Evolutionary conservation across 23 tunicate genomes (phyloP), one percentile per base, ranked within the genome.

Genomic region (Diplosoma virens): DNA sequence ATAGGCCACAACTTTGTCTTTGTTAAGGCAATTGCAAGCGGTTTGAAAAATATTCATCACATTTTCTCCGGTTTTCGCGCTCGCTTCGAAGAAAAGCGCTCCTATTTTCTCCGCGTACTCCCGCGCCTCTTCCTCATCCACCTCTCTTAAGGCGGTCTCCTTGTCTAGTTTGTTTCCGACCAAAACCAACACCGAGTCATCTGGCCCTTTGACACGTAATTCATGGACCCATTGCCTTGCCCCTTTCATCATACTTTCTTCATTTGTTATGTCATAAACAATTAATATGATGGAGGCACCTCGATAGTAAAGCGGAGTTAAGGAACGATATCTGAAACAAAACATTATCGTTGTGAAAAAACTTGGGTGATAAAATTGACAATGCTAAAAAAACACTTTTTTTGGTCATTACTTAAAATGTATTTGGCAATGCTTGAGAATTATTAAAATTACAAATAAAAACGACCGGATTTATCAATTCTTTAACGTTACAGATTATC

Each of bases 101-200:
- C 66, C 77, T 0, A 69, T 58, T 24, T 33, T 61, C 33, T 80
- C 46, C 26, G 85, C 85, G 25, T 55, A 68, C 11, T 54, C 29
- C 68, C 26, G 32, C 50, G 71, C 85, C 17, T 52, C 85, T 4
- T 47, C 32, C 11, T 53, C 30, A 16, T 27, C 50, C 2, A 80
- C 67, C 53, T 80, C 77, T 29, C 85, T 33, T 3, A 34, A 2
- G 11, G 30, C 77, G 20, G 25, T 25, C 0, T 35, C 85, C 24
- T 72, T 36, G 56, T 80, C 85, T 5, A 25, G 25, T 69, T 80
- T 80, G 68, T 80, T 80, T 22, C 85, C 85, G 24, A 80, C 78
- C 1, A 80, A 68, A 9, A 61, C 83, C 37, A 78, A 26, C 1
- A 78, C 27, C 1, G 73, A 63, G 35, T 64, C 83, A 1, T 32